Conservation (phyloP, 2,797 vertebrate genomes). For the Lithobates pipiens region DNA sequence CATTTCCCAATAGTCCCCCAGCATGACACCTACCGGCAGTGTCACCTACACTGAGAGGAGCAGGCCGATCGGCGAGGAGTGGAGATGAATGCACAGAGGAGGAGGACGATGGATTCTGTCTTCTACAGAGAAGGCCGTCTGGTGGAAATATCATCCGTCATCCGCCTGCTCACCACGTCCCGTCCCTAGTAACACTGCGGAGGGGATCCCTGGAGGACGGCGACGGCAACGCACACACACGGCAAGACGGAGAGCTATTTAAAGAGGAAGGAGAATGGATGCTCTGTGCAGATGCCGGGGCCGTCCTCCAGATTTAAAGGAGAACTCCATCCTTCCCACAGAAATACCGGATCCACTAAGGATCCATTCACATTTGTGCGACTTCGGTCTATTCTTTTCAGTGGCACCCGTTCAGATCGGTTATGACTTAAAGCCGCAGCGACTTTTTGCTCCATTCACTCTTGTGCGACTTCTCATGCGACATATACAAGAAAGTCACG, state of each 20-base stretch:
- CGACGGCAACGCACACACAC: not conserved
- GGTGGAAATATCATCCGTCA: not conserved
- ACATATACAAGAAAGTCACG: no score
- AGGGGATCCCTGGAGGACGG: not conserved
- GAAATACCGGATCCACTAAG: no score
- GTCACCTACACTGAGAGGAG: not conserved
- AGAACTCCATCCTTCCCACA: no score
- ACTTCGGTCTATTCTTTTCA: no score
- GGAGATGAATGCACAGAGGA: not conserved
- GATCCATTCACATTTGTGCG: no score
- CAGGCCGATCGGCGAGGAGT: not conserved
- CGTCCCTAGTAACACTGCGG: constrained; percentile 1
- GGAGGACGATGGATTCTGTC: not conserved
- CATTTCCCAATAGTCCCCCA: no score
- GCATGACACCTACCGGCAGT: not conserved
- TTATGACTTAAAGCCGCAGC: no score
- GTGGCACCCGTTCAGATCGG: no score
- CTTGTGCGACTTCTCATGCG: no score
- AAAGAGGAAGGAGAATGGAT: not conserved
- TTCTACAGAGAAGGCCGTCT: no score
- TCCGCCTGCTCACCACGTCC: not conserved
- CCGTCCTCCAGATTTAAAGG: no score
- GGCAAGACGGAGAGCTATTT: not conserved
- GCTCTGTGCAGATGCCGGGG: not conserved
- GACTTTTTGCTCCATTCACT: no score